Evolutionary conservation across 2,888 invertebrate species (phyloP), one percentile per base, ranked within the genome.

Genomic region (Hyposoter didymator): DNA sequence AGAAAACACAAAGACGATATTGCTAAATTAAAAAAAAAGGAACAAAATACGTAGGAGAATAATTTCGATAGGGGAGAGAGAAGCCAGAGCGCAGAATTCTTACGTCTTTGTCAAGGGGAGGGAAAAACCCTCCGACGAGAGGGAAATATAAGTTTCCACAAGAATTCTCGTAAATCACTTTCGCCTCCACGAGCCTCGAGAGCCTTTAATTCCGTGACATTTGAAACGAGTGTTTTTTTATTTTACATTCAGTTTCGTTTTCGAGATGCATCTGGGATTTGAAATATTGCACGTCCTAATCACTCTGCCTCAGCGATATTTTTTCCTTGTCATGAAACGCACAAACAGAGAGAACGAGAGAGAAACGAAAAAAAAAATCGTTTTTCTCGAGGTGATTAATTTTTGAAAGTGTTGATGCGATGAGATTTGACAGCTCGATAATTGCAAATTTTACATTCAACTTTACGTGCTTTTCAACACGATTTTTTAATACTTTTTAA

Each of bases 81-180:
- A 67, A 45, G 81, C 69, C 22, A 35, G 28, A 39, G 52, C 35
- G 19, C 66, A 45, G 17, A 49, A 74, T 47, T 64, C 49, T 59
- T 47, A 59, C 32, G 73, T 72, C 67, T 78, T 69, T 72, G 39
- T 69, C 43, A 32, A 62, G 78, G 67, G 52, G 81, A 78, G 76
- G 78, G 67, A 72, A 74, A 81, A 78, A 82, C 74, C 59, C 78
- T 78, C 74, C 73, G 73, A 67, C 78, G 78, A 78, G 81, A 35
- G 45, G 72, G 64, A 47, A 22, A 35, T 69, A 49, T 74, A 66
- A 28, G 35, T 49, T 28, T 32, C 28, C 49, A 32, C 70, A 49
- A n/a, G 62, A 73, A 64, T 72, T 39, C 81, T 84, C 84, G 69
- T 84, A 84, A 52, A 78, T 84, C 84, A 84, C 78, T 84, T 62